Conservation (phyloP, 2,113 vertebrate genomes). For the Nansenia antarctica region DNA sequence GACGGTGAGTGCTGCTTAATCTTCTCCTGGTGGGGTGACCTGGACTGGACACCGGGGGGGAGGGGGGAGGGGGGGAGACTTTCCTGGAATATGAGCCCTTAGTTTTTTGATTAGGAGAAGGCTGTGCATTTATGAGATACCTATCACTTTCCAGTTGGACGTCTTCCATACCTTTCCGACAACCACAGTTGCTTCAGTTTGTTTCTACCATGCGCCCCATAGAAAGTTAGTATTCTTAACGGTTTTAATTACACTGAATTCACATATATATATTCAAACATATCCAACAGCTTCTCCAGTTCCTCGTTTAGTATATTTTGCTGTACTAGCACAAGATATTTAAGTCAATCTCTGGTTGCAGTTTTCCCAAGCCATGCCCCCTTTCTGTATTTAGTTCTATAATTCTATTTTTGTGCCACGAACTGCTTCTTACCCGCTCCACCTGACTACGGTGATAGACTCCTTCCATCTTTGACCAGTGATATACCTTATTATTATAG, state of each 20-base stretch:
- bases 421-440: constrained; percentile 56
- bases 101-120: not conserved
- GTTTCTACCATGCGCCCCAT: not conserved
- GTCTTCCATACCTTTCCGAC: not conserved
- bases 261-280: not conserved
- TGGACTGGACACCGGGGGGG: not conserved
- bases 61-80: not conserved
- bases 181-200: not conserved
- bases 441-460: constrained; percentile 46
- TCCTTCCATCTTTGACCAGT: constrained; percentile 18
- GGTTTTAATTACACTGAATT: not conserved
- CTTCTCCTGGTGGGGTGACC: not conserved
- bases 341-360: constrained; percentile 23
- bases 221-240: not conserved
- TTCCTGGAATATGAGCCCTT: constrained; percentile 1
- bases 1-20: constrained; percentile 81
- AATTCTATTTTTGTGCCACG: constrained; percentile 64
- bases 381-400: constrained; percentile 57
- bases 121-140: not conserved
- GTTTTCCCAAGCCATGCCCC: constrained; percentile 27
- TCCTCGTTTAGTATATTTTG: constrained; percentile 17
- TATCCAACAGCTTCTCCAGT: constrained; percentile 3
- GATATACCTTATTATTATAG: constrained; percentile 5
- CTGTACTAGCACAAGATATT: constrained; percentile 14
- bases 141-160: not conserved